These are phyloP conservation scores for Clarias macrocephalus DNA, from an alignment of 2,113 vertebrate species.

Conservation along the genomic window DNA sequence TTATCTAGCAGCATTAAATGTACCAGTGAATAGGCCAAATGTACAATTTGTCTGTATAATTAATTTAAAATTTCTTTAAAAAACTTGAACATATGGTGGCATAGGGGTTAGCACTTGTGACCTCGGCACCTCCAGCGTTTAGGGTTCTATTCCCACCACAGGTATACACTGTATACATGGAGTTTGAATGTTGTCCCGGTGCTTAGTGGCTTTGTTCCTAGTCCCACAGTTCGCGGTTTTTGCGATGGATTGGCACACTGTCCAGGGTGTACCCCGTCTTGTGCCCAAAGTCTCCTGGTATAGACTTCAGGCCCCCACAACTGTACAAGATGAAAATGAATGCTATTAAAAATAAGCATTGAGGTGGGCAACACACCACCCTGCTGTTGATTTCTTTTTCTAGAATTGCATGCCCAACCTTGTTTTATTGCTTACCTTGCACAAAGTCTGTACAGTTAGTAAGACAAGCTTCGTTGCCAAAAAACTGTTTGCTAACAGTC, in stretches of 20 bases:
- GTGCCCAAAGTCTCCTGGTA: no score
- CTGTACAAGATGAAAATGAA: no score
- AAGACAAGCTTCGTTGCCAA: slow-evolving; percentile 42
- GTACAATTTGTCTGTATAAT: background rate
- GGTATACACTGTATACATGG: no score
- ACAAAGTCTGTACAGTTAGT: slow-evolving; percentile 23
- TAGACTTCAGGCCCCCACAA: no score
- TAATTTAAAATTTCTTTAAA: background rate
- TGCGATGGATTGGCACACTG: no score
- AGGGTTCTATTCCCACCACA: no score
- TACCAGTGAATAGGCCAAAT: background rate
- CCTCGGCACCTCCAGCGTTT: no score
- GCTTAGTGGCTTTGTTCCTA: no score
- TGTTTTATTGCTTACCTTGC: background rate
- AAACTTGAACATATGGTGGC: background rate
- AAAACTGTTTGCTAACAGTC: slow-evolving; percentile 29
- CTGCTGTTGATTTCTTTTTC: background rate
- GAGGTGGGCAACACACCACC: background rate
- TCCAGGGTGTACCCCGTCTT: no score
- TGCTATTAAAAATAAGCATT: background rate
- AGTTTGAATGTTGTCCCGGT: no score
- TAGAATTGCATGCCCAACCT: background rate
- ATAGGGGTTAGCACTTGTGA: no score
- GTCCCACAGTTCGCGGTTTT: no score
- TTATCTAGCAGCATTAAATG: background rate